A percentile compares a stretch with the other conserved stretches of the same genome.
phyloP scores from a whole-genome alignment of 1,140 invertebrate species.

The Scaptomyza montana region DNA sequence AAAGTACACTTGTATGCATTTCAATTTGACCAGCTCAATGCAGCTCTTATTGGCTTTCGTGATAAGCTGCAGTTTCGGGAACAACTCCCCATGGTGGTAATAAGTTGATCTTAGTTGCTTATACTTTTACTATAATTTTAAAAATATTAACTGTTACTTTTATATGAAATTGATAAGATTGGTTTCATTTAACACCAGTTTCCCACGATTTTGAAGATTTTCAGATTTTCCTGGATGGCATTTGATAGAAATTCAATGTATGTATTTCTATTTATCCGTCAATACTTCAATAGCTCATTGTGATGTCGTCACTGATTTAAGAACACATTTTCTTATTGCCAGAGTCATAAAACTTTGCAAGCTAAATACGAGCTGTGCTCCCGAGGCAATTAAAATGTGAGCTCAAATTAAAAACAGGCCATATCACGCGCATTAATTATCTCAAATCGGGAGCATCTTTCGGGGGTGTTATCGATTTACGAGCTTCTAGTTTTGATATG shows the following conservation, averaged over 20 bases:
- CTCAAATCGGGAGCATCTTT: conserved; percentile 16
- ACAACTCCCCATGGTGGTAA: conserved; percentile 59
- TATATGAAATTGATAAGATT: conserved; percentile 17
- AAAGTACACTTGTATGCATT: conserved; percentile 6
- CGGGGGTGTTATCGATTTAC: conserved; percentile 44
- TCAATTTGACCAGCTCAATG: conserved; percentile 28
- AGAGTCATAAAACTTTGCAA: conserved; percentile 57
- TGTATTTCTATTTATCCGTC: conserved; percentile 21
- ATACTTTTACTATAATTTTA: conserved; percentile 31
- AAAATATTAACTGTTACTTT: conserved; percentile 30
- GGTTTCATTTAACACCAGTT: conserved; percentile 5
- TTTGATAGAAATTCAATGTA: neutral
- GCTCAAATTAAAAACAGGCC: conserved; percentile 33
- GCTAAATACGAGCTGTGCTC: conserved; percentile 42
- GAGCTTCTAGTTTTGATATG: conserved; percentile 32
- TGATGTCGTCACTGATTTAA: conserved; percentile 39
- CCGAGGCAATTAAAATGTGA: conserved; percentile 39
- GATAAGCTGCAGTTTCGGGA: conserved; percentile 12
- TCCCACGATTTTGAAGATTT: conserved; percentile 35
- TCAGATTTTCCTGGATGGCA: no score
- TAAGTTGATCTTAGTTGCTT: conserved; percentile 27
- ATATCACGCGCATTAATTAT: conserved; percentile 21
- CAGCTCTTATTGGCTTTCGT: conserved; percentile 47
- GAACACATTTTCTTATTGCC: conserved; percentile 21
- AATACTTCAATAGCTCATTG: conserved; percentile 22